A percentile compares a stretch with the other conserved stretches of the same genome.
phyloP scores from a whole-genome alignment of 2,113 vertebrate genomes.

The Ceyx margarethae region DNA sequence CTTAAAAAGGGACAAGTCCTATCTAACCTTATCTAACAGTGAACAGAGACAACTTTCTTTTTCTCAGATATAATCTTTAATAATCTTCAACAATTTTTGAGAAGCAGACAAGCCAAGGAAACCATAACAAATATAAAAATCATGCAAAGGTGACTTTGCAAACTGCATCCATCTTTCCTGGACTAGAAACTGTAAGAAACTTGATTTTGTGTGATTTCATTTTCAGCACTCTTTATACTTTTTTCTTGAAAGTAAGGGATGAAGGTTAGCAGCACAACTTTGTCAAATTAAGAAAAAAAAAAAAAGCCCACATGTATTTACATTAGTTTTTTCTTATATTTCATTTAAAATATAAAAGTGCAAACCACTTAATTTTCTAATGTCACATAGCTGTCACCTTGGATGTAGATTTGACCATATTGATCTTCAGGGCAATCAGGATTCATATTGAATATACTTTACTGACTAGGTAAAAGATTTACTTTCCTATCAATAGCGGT shows the following conservation, averaged over 20 bases:
- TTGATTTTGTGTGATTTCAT: neutral
- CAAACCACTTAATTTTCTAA: neutral
- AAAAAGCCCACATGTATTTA: neutral
- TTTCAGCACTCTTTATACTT: fast-evolving
- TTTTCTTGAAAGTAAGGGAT: neutral
- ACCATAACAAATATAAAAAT: constrained; percentile 42
- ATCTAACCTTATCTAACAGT: constrained; percentile 28
- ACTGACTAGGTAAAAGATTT: neutral
- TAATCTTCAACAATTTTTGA: neutral
- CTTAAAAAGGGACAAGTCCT: neutral
- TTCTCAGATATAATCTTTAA: constrained; percentile 55
- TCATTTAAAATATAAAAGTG: neutral
- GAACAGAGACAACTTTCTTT: constrained; percentile 23
- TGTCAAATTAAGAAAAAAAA: neutral
- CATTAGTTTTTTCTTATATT: neutral
- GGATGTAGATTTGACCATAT: neutral
- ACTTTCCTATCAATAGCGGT: neutral
- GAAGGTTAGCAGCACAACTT: neutral
- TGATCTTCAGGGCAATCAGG: neutral
- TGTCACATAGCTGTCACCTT: neutral
- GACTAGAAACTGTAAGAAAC: neutral
- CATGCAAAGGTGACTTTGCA: constrained; percentile 52
- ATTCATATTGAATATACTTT: neutral
- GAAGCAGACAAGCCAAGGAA: neutral
- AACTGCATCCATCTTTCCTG: neutral